Conservation (phyloP, 2,797 vertebrate genomes). For the Hephaestus fuliginosus region DNA sequence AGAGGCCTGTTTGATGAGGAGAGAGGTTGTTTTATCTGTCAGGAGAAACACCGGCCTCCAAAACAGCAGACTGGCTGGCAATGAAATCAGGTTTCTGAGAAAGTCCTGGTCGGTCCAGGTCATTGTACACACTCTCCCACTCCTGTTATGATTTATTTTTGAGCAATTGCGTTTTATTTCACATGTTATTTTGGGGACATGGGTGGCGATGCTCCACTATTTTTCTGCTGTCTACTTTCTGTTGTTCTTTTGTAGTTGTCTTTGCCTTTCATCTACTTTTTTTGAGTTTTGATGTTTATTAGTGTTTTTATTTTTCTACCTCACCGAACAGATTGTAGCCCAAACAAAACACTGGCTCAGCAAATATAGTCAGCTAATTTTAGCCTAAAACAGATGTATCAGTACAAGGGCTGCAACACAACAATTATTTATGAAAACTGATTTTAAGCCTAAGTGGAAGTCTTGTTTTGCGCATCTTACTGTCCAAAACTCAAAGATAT, state of each 20-base stretch:
- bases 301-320: neutral
- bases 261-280: neutral
- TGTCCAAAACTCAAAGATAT: neutral
- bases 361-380: neutral
- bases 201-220: neutral
- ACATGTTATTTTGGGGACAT: neutral
- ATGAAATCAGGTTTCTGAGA: constrained; percentile 39
- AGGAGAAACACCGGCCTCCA: constrained; percentile 38
- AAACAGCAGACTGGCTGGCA: constrained; percentile 18
- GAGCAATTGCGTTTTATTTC: neutral
- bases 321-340: neutral
- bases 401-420: neutral
- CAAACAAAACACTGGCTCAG: neutral
- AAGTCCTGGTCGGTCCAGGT: constrained; percentile 22
- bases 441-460: neutral
- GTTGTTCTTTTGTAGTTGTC: neutral
- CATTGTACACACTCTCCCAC: neutral
- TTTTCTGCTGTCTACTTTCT: neutral
- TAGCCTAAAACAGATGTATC: neutral
- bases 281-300: neutral
- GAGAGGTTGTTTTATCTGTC: constrained; percentile 61
- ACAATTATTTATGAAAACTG: too few relatives aligned
- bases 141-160: neutral
- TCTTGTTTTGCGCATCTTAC: neutral
- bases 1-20: constrained; percentile 54